A percentile compares a stretch with the other conserved stretches of the same genome.
These are phyloP conservation scores for Eidolon helvum DNA, from an alignment of 2,113 vertebrate genomes.

Conservation along the genomic window DNA sequence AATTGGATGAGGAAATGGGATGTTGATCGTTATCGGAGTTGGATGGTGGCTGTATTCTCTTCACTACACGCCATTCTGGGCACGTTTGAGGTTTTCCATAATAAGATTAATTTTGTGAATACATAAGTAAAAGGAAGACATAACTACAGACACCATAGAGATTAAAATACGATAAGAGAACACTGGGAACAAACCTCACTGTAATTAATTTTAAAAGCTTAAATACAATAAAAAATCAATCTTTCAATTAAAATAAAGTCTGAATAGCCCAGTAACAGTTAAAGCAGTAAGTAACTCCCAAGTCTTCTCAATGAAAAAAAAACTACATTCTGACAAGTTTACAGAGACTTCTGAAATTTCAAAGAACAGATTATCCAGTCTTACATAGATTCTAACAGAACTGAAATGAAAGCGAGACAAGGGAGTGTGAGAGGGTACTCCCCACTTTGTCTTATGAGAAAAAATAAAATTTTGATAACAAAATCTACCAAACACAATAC, in stretches of 20 bases:
- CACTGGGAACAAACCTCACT: not conserved
- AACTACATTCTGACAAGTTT: not conserved
- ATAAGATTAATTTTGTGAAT: not conserved
- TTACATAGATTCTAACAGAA: not conserved
- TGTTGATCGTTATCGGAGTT: too few species aligned
- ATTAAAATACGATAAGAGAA: too few species aligned
- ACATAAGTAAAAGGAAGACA: rapidly evolving
- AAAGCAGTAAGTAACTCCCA: too few species aligned
- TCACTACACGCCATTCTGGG: too few species aligned
- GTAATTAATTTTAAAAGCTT: not conserved
- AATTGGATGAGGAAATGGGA: not conserved
- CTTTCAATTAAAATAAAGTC: not conserved
- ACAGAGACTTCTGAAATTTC: not conserved
- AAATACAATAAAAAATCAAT: not conserved
- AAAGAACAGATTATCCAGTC: too few species aligned
- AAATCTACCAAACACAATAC: not conserved
- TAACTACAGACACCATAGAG: not conserved
- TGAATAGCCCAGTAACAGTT: not conserved
- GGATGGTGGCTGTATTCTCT: not conserved
- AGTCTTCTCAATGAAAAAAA: not conserved
- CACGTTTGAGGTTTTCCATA: too few species aligned
- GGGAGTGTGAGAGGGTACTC: too few species aligned
- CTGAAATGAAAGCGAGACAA: not conserved
- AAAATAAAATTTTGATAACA: not conserved
- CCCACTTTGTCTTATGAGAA: not conserved